Evolutionary conservation across 2,113 vertebrate species (phyloP).

Genomic region (Nematolebias whitei): DNA sequence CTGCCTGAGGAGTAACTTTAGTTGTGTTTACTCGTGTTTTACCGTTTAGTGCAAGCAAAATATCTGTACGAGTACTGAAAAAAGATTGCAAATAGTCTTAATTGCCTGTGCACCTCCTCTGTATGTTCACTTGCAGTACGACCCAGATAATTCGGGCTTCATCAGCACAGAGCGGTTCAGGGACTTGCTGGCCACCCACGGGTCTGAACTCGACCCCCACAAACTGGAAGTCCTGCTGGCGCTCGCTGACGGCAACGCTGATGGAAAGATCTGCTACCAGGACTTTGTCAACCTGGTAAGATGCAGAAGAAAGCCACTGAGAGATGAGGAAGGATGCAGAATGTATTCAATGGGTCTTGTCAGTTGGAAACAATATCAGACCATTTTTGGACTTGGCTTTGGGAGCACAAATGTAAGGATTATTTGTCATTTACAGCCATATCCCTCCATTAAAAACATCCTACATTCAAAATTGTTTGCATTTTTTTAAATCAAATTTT

Average conservation of each 20-base stretch:
- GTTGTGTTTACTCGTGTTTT: too few relatives aligned
- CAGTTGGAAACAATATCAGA: neutral
- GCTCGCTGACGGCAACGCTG: slow-evolving; percentile 89
- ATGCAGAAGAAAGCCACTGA: neutral
- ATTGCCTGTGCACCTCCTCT: slow-evolving; percentile 12
- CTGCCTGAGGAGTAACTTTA: too few relatives aligned
- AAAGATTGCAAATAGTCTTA: neutral
- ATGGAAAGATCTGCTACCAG: slow-evolving; percentile 96
- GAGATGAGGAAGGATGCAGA: neutral
- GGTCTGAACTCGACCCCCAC: slow-evolving; percentile 92
- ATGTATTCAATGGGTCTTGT: neutral
- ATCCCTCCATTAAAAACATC: neutral
- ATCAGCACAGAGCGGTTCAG: slow-evolving; percentile 94
- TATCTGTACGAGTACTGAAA: neutral
- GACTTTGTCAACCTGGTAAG: slow-evolving; percentile 98
- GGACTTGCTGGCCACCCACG: slow-evolving; percentile 88
- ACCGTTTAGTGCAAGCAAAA: too few relatives aligned
- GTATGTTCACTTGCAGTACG: slow-evolving; percentile 81
- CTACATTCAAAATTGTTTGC: neutral
- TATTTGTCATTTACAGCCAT: neutral
- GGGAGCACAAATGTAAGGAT: neutral
- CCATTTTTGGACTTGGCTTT: neutral
- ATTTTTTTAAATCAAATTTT: neutral
- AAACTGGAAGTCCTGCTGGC: slow-evolving; percentile 95
- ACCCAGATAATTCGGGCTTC: slow-evolving; percentile 91